phyloP scores from a whole-genome alignment of 1,140 invertebrate genomes.

The Pogonomyrmex californicus region DNA sequence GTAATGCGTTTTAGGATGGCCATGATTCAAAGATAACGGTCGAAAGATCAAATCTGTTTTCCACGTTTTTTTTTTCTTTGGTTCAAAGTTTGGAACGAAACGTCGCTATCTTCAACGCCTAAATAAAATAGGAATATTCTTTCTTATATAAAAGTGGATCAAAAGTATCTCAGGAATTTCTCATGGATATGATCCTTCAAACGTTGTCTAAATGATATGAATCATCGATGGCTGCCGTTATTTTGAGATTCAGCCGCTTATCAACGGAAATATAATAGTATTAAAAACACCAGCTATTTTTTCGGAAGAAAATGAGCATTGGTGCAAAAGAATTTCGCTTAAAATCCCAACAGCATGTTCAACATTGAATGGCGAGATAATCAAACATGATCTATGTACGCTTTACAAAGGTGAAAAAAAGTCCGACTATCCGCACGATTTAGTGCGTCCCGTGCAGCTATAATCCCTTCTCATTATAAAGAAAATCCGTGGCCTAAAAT shows the following conservation, averaged over 20 bases:
- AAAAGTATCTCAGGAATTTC: conserved; percentile 47
- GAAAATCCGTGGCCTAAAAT: conserved; percentile 69
- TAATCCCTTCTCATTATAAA: conserved; percentile 47
- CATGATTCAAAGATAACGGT: conserved; percentile 2
- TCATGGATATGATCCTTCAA: not conserved
- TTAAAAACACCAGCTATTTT: conserved; percentile 6
- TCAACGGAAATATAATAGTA: not conserved
- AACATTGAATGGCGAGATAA: conserved; percentile 37
- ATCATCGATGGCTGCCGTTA: conserved; percentile 18
- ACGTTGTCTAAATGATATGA: conserved; percentile 9
- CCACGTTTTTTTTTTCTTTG: not conserved
- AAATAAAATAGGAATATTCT: not conserved
- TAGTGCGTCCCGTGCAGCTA: conserved; percentile 32
- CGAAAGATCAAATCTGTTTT: not conserved
- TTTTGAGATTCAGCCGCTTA: conserved; percentile 15
- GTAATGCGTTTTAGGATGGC: not conserved
- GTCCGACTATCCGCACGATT: not conserved
- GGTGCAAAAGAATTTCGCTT: conserved; percentile 23
- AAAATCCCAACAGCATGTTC: conserved; percentile 11
- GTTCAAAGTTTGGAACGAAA: conserved; percentile 18
- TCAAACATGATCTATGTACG: conserved; percentile 32
- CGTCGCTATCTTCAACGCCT: not conserved
- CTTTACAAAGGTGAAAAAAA: not conserved
- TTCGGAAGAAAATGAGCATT: not conserved
- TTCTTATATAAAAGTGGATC: conserved; percentile 11